Base-by-base conservation (phyloP, 2,888 invertebrate genomes). In the Uloborus plumipes region DNA sequence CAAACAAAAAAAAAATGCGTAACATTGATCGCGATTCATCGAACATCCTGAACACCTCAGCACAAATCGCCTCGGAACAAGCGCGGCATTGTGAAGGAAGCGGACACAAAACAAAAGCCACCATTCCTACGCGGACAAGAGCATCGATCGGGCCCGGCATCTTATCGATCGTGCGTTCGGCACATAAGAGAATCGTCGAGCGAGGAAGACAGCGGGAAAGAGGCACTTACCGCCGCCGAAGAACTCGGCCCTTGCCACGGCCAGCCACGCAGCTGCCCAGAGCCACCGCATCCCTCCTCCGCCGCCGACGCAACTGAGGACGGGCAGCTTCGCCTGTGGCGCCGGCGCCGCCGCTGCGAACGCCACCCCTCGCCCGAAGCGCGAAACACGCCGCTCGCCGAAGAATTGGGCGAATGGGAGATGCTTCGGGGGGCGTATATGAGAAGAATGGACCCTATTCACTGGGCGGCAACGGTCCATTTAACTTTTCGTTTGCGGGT, bases 261-360 rank as follows among this genome's bases (percentile, higher is more conserved):
- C 22, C 16, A 69, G 50, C 9, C 39, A 39, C 11, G 59, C 66
- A 2, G 61, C 67, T n/a, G 72, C 31, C 55, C 20, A 62, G 58
- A 62, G 31, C 50, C 64, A 58, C 74, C 55, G 58, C 80, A 81
- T 81, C 64, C 74, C 80, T 47, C 80, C 80, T 74, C 64, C 74
- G 74, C 80, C 80, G 58, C 80, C 80, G 65, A 80, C 80, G 74
- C 80, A 39, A 39, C 18, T 2, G 39, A 20, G 65, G 70, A 39
- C 53, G 31, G 53, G 26, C 55, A 4, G 20, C 13, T 13, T 11
- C 18, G 31, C n/a, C n/a, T 13, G n/a, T 39, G 14, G 51, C 64
- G n/a, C 22, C 18, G n/a, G 47, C 16, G 6, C 22, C 22, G 3
- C 31, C 7, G 39, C 64, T 22, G 64, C 3, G 18, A 31, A 26